These are phyloP conservation scores for Myotis myotis DNA, from an alignment of 2,797 vertebrate species.

Conservation along the genomic window DNA sequence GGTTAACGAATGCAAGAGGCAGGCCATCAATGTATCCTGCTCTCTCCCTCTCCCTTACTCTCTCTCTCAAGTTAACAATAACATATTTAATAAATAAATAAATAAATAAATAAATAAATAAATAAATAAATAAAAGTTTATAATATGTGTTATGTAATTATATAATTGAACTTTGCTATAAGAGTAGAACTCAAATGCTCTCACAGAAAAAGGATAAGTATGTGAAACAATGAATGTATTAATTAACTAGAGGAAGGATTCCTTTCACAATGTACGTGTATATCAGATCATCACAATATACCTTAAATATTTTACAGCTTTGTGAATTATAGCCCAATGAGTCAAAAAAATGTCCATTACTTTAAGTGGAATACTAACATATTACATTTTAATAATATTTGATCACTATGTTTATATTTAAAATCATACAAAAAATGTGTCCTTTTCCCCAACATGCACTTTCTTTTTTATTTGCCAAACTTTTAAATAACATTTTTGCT, in stretches of 20 bases:
- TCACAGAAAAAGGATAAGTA: not conserved
- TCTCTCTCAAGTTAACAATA: too few species aligned
- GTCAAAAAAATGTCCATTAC: not conserved
- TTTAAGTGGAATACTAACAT: not conserved
- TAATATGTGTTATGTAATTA: not conserved
- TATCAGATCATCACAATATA: not conserved
- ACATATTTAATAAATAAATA: too few species aligned
- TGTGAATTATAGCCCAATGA: not conserved
- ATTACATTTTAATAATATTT: conserved; percentile 12
- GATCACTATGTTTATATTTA: not conserved
- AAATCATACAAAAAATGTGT: not conserved
- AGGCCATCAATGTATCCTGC: too few species aligned
- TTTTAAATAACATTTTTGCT: not conserved
- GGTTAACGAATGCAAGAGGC: not conserved
- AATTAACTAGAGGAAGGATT: not conserved
- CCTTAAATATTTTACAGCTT: not conserved
- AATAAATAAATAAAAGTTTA: too few species aligned
- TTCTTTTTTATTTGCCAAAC: not conserved
- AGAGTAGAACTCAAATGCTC: not conserved
- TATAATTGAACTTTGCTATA: not conserved
- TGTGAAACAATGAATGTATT: not conserved
- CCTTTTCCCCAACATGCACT: not conserved
- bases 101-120: too few species aligned
- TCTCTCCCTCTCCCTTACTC: too few species aligned
- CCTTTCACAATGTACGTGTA: not conserved